phyloP scores from a whole-genome alignment of 2,888 invertebrate genomes.

The Drosophila atripex region DNA sequence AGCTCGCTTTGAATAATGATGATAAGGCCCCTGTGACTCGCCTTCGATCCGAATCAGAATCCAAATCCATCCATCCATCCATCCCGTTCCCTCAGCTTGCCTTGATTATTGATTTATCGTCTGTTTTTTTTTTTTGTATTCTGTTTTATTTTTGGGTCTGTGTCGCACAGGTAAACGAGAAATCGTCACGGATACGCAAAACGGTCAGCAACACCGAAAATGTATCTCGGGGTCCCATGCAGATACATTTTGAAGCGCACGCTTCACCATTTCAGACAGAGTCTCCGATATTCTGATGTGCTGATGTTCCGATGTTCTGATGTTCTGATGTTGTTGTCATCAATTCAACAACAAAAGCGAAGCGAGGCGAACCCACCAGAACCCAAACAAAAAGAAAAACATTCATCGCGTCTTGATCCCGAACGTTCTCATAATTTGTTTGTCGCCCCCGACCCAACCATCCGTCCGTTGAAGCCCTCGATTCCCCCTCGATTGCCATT shows the following conservation, averaged over 20 bases:
- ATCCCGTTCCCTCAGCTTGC: conserved; percentile 43
- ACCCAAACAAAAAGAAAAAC: conserved; percentile 53
- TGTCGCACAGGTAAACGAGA: conserved; percentile 74
- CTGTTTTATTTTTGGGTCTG: conserved; percentile 38
- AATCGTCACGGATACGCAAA: conserved; percentile 68
- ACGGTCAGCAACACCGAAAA: conserved; percentile 53
- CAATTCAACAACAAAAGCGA: conserved; percentile 63
- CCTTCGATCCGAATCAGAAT: conserved; percentile 23
- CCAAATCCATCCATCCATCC: conserved; percentile 29
- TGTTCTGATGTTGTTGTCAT: conserved; percentile 72
- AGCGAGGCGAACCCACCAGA: conserved; percentile 26
- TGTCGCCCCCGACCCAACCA: conserved; percentile 29
- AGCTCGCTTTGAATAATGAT: conserved; percentile 77
- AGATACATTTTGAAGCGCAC: conserved; percentile 79
- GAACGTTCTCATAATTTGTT: conserved; percentile 78
- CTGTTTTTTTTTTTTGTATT: conserved; percentile 11
- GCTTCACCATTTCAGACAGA: conserved; percentile 69
- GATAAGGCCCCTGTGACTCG: conserved; percentile 63
- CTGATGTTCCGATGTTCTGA: conserved; percentile 50
- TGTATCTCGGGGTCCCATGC: conserved; percentile 60
- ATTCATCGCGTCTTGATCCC: conserved; percentile 66
- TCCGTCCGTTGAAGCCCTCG: conserved; percentile 13
- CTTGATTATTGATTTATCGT: conserved; percentile 78
- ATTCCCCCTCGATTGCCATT: conserved; percentile 46
- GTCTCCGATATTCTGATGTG: conserved; percentile 1